phyloP scores from a whole-genome alignment of 2,797 vertebrate genomes.

The Catamblyrhynchus diadema region DNA sequence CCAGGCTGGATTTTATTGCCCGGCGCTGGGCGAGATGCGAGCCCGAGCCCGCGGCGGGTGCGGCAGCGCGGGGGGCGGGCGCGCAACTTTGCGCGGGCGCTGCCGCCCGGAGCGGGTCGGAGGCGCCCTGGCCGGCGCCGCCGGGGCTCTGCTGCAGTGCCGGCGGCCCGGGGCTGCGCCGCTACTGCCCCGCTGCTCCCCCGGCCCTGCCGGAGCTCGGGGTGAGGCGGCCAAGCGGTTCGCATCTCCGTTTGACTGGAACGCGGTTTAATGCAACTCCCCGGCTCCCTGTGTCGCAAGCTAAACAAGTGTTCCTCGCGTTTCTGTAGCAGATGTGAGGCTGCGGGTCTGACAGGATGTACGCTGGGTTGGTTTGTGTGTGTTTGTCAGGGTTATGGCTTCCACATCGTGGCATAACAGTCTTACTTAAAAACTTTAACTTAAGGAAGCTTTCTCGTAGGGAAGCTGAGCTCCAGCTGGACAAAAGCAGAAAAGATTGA shows the following conservation, averaged over 20 bases:
- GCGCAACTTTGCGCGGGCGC: not conserved
- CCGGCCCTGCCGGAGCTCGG: not conserved
- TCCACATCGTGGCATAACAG: not conserved
- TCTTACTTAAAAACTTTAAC: conserved; percentile 14
- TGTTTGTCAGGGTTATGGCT: not conserved
- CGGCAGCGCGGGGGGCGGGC: not conserved
- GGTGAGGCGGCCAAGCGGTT: fast-evolving
- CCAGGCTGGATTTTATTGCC: not conserved
- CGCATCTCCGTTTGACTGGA: fast-evolving
- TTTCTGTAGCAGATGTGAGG: not conserved
- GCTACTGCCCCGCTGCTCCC: not conserved
- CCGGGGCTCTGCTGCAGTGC: not conserved
- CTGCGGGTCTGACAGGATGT: not conserved
- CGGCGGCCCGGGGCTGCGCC: not conserved
- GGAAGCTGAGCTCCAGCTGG: not conserved
- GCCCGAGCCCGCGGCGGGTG: not conserved
- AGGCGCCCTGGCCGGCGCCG: not conserved
- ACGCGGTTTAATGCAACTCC: not conserved
- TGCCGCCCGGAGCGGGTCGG: not conserved
- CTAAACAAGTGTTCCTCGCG: fast-evolving
- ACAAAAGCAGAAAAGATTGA: not conserved
- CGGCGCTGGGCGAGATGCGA: not conserved
- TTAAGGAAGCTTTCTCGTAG: not conserved
- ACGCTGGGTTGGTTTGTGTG: not conserved
- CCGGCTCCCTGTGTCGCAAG: not conserved